These are phyloP conservation scores for Megaleporinus macrocephalus DNA, from an alignment of 2,113 vertebrate genomes.

Conservation along the genomic window DNA sequence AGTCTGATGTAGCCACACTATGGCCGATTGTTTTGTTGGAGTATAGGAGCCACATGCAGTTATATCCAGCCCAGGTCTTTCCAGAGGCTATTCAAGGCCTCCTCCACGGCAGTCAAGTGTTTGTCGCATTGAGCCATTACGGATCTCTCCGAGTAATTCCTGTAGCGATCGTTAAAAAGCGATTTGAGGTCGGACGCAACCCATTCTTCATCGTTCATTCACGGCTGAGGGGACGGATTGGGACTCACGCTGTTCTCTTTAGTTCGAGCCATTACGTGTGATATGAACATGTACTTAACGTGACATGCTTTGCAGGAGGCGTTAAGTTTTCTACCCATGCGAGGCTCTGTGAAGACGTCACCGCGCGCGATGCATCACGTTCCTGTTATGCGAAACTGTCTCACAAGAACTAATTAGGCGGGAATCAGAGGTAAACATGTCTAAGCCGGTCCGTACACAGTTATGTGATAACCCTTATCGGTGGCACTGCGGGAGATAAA, in stretches of 20 bases:
- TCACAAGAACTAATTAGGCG: not conserved
- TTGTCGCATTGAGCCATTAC: not conserved
- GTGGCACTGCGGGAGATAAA: not conserved
- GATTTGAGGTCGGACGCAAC: not conserved
- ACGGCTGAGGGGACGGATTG: conserved; percentile 30
- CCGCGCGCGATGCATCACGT: not conserved
- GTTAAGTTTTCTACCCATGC: not conserved
- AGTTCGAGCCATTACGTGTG: conserved; percentile 30
- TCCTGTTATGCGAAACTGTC: not conserved
- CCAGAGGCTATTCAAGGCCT: not conserved
- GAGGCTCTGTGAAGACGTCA: too few species aligned
- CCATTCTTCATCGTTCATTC: conserved; percentile 36
- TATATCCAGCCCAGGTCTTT: not conserved
- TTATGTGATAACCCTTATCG: not conserved
- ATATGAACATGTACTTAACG: not conserved
- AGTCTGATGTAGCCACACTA: too few species aligned
- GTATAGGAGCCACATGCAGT: too few species aligned
- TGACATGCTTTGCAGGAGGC: not conserved
- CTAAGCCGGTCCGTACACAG: not conserved
- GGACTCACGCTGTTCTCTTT: conserved; percentile 32
- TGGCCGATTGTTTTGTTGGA: too few species aligned
- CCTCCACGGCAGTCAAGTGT: too few species aligned
- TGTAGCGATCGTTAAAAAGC: conserved; percentile 18
- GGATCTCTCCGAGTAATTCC: not conserved
- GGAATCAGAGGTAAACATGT: not conserved